A percentile compares a stretch with the other conserved stretches of the same genome.
Conservation (phyloP, 2,113 vertebrate genomes). For the Vireo altiloquus region DNA sequence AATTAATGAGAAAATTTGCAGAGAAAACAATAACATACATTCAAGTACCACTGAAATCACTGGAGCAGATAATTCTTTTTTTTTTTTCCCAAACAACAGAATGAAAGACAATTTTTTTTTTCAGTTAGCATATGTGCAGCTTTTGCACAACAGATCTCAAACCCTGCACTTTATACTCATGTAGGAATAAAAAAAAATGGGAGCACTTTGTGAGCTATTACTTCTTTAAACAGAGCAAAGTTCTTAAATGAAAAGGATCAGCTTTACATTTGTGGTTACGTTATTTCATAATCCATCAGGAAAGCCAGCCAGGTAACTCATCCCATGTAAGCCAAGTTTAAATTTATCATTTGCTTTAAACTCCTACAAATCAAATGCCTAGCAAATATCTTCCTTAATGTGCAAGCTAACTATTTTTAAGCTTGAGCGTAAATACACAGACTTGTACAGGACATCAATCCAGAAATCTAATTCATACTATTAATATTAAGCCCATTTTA, state of each 20-base stretch:
- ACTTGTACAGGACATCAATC: constrained; percentile 11
- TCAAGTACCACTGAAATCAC: constrained; percentile 53
- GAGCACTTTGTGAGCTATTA: background rate
- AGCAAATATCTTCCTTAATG: constrained; percentile 20
- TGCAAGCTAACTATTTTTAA: constrained; percentile 31
- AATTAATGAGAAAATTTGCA: constrained; percentile 63
- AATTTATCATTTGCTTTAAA: constrained; percentile 24
- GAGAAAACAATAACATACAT: constrained; percentile 48
- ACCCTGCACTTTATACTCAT: background rate
- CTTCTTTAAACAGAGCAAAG: constrained; percentile 31
- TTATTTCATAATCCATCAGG: constrained; percentile 4
- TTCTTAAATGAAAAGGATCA: constrained; percentile 15
- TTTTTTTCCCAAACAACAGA: constrained; percentile 16
- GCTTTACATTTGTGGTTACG: background rate
- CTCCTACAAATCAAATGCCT: constrained; percentile 27
- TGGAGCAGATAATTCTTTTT: constrained; percentile 54
- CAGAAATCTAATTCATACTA: background rate
- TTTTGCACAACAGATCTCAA: constrained; percentile 25
- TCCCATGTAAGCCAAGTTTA: background rate
- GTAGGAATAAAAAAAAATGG: background rate
- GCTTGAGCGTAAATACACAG: constrained; percentile 1
- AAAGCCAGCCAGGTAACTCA: constrained; percentile 12
- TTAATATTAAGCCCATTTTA: background rate
- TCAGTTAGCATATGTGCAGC: constrained; percentile 40
- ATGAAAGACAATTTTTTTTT: constrained; percentile 29